Evolutionary conservation across 2,888 invertebrate species (phyloP), one percentile per base, ranked within the genome.

Genomic region (Eumacrocentrus americanus): DNA sequence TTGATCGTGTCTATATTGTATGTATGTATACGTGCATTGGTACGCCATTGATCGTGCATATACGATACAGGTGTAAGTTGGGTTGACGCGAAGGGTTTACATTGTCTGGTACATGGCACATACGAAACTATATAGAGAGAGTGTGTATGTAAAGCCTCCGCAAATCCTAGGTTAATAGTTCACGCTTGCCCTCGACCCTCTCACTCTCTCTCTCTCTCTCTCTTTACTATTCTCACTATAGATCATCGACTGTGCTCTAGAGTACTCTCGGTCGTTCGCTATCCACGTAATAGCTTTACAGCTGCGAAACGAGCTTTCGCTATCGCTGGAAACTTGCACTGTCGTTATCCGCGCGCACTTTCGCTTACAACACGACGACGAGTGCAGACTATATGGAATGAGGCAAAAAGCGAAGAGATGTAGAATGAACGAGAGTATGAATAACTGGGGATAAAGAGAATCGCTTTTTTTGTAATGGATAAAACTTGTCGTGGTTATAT

Each of bases 321-420:
- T 79, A 78, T 79, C 78, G 71, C 71, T 71, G 71, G 67, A 65
- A 74, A 77, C 75, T 76, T 75, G 78, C 77, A 74, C 77, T 75
- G 72, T 75, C 76, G 73, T 72, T 73, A n/a, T n/a, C n/a, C n/a
- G 64, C 64, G 25, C 29, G 65, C 70, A 76, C 78, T 77, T 75
- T 76, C 76, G 70, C 72, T 73, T 14, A 18, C 9, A 37, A 38
- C 29, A 34, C 14, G 14, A 35, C 14, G 18, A 40, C n/a, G n/a
- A 12, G n/a, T 37, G 12, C n/a, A 37, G 4, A 12, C 12, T 37
- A 4, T 37, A 16, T 14, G 5, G n/a, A n/a, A n/a, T n/a, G n/a
- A n/a, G n/a, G n/a, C n/a, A n/a, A n/a, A n/a, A n/a, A n/a, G n/a
- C n/a, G n/a, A n/a, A n/a, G n/a, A n/a, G n/a, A n/a, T n/a, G n/a